Percentiles rank a stretch among this genome's conserved stretches.
Evolutionary conservation across 2,888 invertebrate genomes (phyloP).

Genomic region (Bhutanitis thaidina): DNA sequence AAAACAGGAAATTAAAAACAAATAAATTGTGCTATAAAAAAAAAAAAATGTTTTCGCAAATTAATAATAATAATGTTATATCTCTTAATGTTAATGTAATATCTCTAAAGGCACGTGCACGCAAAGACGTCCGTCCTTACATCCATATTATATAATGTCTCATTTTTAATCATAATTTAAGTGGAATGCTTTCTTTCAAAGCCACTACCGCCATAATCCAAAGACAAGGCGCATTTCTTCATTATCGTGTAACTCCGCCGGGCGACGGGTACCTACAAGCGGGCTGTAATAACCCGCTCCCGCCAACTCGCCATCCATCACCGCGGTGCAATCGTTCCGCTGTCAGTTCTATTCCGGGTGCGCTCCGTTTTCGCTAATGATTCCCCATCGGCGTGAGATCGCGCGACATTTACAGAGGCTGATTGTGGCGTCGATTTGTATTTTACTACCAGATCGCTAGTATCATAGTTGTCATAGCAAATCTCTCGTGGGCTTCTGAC

Average conservation of each 20-base stretch:
- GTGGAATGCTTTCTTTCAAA: too few species aligned
- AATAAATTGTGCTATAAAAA: too few species aligned
- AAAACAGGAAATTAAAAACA: too few species aligned
- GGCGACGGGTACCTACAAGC: conserved; percentile 46
- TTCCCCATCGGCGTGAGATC: conserved; percentile 44
- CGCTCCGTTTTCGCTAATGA: conserved; percentile 76
- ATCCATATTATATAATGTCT: too few species aligned
- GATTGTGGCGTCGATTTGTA: conserved; percentile 33
- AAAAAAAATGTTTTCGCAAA: too few species aligned
- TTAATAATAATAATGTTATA: too few species aligned
- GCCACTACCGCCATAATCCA: conserved; percentile 8
- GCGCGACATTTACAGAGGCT: conserved; percentile 49
- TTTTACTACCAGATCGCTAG: background rate
- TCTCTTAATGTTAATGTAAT: too few species aligned
- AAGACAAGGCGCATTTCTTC: conserved; percentile 34
- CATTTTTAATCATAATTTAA: too few species aligned
- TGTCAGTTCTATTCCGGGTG: conserved; percentile 75
- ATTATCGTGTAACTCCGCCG: conserved; percentile 42
- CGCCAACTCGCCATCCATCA: conserved; percentile 73
- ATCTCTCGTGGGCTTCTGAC: too few species aligned
- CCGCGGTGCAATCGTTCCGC: conserved; percentile 71
- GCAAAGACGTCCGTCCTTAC: too few species aligned
- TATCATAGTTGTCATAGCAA: too few species aligned
- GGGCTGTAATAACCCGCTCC: conserved; percentile 60
- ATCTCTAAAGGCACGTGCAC: too few species aligned